Evolutionary conservation across 2,797 vertebrate species (phyloP).

Genomic region (Rhynchonycteris naso): DNA sequence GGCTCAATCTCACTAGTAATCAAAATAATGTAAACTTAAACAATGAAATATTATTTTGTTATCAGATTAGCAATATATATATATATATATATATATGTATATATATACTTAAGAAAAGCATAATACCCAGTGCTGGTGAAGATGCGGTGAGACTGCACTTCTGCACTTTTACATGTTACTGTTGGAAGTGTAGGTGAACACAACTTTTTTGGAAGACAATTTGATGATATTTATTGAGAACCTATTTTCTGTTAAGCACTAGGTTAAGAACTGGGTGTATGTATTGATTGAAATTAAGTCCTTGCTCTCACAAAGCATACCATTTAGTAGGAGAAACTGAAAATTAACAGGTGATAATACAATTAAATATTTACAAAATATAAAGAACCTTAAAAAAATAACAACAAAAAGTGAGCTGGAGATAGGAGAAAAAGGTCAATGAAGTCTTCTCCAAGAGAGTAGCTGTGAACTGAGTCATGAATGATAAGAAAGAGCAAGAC

Average conservation of each 20-base stretch:
- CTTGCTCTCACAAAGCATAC: neutral
- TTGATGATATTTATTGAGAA: neutral
- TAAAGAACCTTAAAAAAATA: neutral
- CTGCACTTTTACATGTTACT: accelerated
- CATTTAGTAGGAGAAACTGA: neutral
- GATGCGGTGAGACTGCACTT: no score
- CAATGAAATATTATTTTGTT: neutral
- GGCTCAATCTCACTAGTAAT: neutral
- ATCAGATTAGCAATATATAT: neutral
- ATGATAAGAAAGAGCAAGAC: neutral
- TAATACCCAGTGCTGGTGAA: neutral
- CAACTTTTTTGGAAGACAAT: neutral
- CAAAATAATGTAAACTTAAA: constrained; percentile 11
- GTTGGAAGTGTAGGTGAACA: no score
- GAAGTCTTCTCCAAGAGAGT: neutral
- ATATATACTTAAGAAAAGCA: neutral
- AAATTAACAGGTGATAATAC: neutral
- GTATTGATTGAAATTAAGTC: neutral
- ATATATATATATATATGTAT: no score
- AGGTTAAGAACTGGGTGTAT: neutral
- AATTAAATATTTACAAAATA: neutral
- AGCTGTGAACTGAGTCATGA: neutral
- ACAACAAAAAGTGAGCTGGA: neutral
- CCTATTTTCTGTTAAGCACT: neutral
- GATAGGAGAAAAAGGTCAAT: neutral